Percentiles rank a stretch among this genome's conserved stretches.
These are phyloP conservation scores for Sitobion miscanthi DNA, from an alignment of 1,140 invertebrate species.

Conservation along the genomic window DNA sequence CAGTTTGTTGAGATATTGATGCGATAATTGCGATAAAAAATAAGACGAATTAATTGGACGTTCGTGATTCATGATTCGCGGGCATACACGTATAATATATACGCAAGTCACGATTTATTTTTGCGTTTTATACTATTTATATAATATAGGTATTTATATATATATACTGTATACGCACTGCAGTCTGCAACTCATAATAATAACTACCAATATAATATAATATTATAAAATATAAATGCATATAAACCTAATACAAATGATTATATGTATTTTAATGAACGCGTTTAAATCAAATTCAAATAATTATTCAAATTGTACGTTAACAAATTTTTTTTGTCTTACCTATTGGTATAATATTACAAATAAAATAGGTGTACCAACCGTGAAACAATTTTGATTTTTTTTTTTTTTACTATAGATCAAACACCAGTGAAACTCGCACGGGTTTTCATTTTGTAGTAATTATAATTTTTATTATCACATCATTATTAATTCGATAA, in stretches of 20 bases:
- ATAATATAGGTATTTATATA: not conserved
- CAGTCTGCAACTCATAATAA: not conserved
- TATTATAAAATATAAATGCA: no score
- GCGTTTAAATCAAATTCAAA: not conserved
- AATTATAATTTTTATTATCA: not conserved
- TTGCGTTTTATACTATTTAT: not conserved
- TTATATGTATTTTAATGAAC: not conserved
- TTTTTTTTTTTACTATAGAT: not conserved
- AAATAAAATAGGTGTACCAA: not conserved
- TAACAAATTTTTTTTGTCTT: not conserved
- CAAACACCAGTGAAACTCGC: not conserved
- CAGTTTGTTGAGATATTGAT: constrained; percentile 1
- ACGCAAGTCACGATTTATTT: constrained; percentile 5
- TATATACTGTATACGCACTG: not conserved
- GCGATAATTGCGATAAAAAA: constrained; percentile 4
- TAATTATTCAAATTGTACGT: no score
- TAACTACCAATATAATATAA: not conserved
- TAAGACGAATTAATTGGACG: not conserved
- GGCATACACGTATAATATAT: not conserved
- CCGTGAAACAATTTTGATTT: not conserved
- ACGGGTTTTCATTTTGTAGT: not conserved
- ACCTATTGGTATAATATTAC: not conserved
- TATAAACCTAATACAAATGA: not conserved
- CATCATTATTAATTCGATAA: not conserved
- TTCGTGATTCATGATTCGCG: not conserved